Conservation (phyloP, 2,797 vertebrate species). For the Poecile montanus region DNA sequence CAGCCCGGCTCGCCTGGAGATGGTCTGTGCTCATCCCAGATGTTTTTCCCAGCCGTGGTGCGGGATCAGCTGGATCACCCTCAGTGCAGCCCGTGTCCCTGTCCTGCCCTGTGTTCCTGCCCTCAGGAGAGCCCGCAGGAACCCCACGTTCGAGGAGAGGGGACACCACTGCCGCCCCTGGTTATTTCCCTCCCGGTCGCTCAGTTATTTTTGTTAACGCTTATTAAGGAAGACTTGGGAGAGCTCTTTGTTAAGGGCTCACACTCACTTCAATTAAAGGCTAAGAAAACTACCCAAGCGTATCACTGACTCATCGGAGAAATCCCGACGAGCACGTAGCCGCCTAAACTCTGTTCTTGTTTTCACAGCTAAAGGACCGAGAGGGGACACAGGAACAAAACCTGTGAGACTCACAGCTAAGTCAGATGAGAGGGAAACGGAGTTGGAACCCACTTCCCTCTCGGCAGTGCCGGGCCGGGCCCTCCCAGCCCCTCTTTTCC, state of each 20-base stretch:
- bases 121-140: neutral
- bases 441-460: neutral
- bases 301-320: conserved; percentile 57
- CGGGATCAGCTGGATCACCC: neutral
- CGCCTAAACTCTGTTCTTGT: neutral
- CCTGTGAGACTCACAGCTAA: neutral
- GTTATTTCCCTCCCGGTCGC: neutral
- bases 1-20: accelerated
- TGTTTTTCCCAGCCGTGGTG: accelerated
- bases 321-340: conserved; percentile 17
- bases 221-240: conserved; percentile 25
- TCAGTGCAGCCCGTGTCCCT: neutral
- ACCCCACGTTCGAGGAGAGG: accelerated
- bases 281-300: conserved; percentile 46
- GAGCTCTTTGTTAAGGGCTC: conserved; percentile 42
- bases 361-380: neutral
- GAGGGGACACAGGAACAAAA: neutral
- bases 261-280: conserved; percentile 12
- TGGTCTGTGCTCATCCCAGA: neutral
- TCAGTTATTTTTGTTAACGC: conserved; percentile 30
- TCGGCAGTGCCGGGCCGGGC: accelerated
- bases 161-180: neutral
- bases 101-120: neutral
- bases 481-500: neutral
- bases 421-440: neutral